phyloP scores from a whole-genome alignment of 2,888 invertebrate genomes.

The Venustoraphidia nigricollis region DNA sequence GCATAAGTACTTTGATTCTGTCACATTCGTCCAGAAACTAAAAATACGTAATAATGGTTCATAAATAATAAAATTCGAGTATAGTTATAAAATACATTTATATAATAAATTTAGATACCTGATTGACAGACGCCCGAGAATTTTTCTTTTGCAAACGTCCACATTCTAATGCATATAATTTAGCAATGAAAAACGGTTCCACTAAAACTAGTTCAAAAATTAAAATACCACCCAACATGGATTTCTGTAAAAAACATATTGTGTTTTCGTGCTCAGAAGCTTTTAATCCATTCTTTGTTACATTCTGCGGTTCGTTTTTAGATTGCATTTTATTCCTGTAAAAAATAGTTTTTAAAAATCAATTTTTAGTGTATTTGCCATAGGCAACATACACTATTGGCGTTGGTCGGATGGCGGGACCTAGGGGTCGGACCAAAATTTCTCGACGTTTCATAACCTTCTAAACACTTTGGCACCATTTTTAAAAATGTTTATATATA shows the following conservation, averaged over 20 bases:
- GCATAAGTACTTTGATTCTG: constrained; percentile 52
- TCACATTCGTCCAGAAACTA: constrained; percentile 52
- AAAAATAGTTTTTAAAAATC: too few relatives aligned
- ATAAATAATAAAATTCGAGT: not conserved
- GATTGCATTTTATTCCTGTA: too few relatives aligned
- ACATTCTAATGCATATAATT: constrained; percentile 49
- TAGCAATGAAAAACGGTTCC: constrained; percentile 57
- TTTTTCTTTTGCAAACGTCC: constrained; percentile 38
- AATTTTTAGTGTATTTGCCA: too few relatives aligned
- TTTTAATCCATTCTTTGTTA: too few relatives aligned
- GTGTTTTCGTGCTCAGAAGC: not conserved
- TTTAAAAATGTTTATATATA: too few relatives aligned
- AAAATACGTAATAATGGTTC: constrained; percentile 15
- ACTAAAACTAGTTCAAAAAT: constrained; percentile 48
- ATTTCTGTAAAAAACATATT: constrained; percentile 43
- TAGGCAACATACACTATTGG: too few relatives aligned
- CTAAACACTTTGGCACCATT: too few relatives aligned
- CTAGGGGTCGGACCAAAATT: too few relatives aligned
- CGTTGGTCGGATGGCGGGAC: too few relatives aligned
- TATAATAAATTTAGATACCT: constrained; percentile 24
- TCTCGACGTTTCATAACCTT: too few relatives aligned
- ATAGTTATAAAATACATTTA: not conserved
- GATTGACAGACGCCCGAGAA: constrained; percentile 35
- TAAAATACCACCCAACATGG: constrained; percentile 50
- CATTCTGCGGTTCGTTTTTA: too few relatives aligned